These are phyloP conservation scores for Gnatocerus cornutus DNA, from an alignment of 2,888 invertebrate genomes.

Conservation along the genomic window DNA sequence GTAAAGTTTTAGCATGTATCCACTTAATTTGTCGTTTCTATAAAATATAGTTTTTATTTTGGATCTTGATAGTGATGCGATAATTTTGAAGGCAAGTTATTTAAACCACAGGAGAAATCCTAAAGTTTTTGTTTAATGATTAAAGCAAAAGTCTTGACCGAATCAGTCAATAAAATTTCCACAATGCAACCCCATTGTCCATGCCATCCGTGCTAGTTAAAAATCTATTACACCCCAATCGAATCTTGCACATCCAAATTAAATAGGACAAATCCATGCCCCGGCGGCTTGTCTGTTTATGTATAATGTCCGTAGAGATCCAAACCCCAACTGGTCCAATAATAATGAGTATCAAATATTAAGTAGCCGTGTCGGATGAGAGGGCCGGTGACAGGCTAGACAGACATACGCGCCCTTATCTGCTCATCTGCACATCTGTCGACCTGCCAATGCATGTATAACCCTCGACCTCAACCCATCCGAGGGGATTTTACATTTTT, in stretches of 20 bases:
- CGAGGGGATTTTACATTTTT: constrained; percentile 9
- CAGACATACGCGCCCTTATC: constrained; percentile 58
- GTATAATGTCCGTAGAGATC: constrained; percentile 33
- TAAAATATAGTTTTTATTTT: too few species aligned
- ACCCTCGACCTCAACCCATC: constrained; percentile 6
- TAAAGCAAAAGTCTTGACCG: too few species aligned
- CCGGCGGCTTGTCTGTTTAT: constrained; percentile 45
- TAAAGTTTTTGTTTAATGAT: too few species aligned
- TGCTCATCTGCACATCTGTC: constrained; percentile 63
- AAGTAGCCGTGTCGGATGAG: constrained; percentile 63
- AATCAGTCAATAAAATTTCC: too few species aligned
- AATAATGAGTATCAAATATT: constrained; percentile 64
- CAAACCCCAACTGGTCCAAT: constrained; percentile 51
- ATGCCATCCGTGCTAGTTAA: constrained; percentile 3
- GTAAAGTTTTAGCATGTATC: too few species aligned
- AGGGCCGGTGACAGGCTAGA: constrained; percentile 55
- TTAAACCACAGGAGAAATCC: too few species aligned
- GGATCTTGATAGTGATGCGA: too few species aligned
- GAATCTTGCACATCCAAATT: constrained; percentile 24
- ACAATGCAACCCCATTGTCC: too few species aligned
- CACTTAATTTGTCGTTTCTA: too few species aligned
- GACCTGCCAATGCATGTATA: constrained; percentile 47
- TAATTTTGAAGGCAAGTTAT: too few species aligned
- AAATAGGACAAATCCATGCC: constrained; percentile 45
- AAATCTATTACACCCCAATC: constrained; percentile 27